Evolutionary conservation across 2,888 invertebrate species (phyloP), one percentile per base, ranked within the genome.

Genomic region (Drosophila anomalata): DNA sequence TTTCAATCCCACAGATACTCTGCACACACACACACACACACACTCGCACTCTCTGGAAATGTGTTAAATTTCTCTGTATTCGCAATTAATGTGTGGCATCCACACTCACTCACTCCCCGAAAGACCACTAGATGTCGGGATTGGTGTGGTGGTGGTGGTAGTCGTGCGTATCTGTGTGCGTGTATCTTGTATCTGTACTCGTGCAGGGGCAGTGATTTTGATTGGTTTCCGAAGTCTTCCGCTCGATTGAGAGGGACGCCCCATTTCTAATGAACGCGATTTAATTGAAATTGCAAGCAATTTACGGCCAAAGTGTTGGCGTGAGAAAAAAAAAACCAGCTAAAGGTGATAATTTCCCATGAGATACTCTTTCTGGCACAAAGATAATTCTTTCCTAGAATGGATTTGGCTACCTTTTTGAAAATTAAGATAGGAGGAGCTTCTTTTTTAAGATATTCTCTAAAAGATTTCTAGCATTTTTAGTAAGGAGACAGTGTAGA

Each of bases 171-270:
- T 70, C 50, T 46, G 66, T 65, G 47, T 65, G 65, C 22, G 12
- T 2, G 50, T 33, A 12, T 33, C n/a, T 20, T 41, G 6, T 31
- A 0, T 69, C 65, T 73, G 20, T 75, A 55, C 24, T 69, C 11
- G 76, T 79, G 90, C 90, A 74, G 51, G 60, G 78, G 79, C 77
- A 77, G 80, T 79, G 78, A 77, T 88, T 90, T 90, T 89, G 90
- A 90, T 90, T 90, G 90, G 90, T 82, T 90, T 88, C 84, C 89
- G 85, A 90, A 88, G 67, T 61, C 63, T 67, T 63, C 56, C 29
- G 53, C 44, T 46, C 67, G 22, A 39, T 72, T 63, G 60, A 72
- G 54, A 41, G 41, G 17, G 50, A 68, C 68, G 67, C 73, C 75
- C 71, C 66, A 73, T 66, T 73, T 73, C 50, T 20, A 36, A 33